Percentiles rank a stretch among this genome's conserved stretches.
Evolutionary conservation across 2,113 vertebrate genomes (phyloP).

Genomic region (Dasyprocta punctata): DNA sequence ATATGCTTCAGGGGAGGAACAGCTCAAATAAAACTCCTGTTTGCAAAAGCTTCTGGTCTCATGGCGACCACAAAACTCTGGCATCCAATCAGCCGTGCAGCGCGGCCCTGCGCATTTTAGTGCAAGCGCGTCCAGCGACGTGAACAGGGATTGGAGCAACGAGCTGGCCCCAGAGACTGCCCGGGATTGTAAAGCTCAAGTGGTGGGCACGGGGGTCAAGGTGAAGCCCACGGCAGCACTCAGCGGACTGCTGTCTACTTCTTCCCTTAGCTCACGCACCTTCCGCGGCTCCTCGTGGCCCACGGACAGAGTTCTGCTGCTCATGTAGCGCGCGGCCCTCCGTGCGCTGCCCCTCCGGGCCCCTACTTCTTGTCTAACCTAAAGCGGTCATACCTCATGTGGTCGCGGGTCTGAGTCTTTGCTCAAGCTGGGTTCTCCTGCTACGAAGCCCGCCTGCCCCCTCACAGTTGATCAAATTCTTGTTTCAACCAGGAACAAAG

Average conservation of each 20-base stretch:
- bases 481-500: neutral
- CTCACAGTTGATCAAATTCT: neutral
- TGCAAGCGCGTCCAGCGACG: neutral
- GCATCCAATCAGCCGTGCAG: fast-evolving
- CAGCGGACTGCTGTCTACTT: neutral
- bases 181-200: neutral
- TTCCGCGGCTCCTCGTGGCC: neutral
- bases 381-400: fast-evolving
- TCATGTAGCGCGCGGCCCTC: neutral
- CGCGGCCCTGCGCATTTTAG: neutral
- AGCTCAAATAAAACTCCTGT: neutral
- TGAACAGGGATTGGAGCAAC: too few species aligned
- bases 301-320: neutral
- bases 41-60: neutral
- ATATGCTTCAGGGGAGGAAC: neutral
- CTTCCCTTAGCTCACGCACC: neutral
- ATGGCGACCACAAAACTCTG: neutral
- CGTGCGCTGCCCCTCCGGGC: neutral
- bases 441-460: neutral
- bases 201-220: neutral
- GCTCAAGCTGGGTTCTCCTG: neutral
- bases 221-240: neutral
- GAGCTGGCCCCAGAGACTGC: neutral
- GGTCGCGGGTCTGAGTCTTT: neutral
- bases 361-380: too few species aligned